Evolutionary conservation across 2,888 invertebrate genomes (phyloP), one percentile per base, ranked within the genome.

Genomic region (Masnerella sp.): DNA sequence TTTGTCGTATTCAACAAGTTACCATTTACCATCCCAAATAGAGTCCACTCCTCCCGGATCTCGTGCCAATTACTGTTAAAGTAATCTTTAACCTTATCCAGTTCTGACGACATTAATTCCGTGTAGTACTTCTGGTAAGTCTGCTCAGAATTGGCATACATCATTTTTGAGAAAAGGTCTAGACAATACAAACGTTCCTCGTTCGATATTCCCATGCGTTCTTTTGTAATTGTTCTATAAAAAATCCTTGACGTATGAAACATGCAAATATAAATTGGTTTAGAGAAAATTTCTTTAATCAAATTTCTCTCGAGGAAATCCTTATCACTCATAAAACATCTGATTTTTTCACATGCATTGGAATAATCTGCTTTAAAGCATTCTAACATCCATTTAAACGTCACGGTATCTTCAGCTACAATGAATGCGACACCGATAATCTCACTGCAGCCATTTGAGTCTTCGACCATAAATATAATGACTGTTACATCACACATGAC

Each of bases 291-390:
- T 11, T 18, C 20, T 20, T 47, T 36, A 7, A 70, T 25, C 1
- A 54, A 14, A 12, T 47, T 15, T 25, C 71, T 34, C 12, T 43
- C 18, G 1, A 58, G 15, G 7, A 71, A 14, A 30, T 78, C 74
- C 38, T 78, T 76, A 20, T 78, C 77, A 4, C 42, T 61, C 77
- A 79, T 77, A 1, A 76, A 52, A 20, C 69, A 74, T 9, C 49
- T 7, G 3, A 76, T 73, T 8, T 22, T 54, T 0, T 11, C 5
- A 9, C 45, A 67, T 0, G 51, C 43, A 12, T 73, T 47, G 1
- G 7, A 11, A 38, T 69, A 17, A 12, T 62, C 43, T 15, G 45
- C 5, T 56, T 73, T 72, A 12, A 75, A 74, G 14, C 42, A 40
- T 2, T 67, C 14, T 1, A 72, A 12, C 36, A 74, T 22, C 72